A percentile compares a stretch with the other conserved stretches of the same genome.
These are phyloP conservation scores for Cecropterus lyciades DNA, from an alignment of 1,140 invertebrate genomes.

Conservation along the genomic window DNA sequence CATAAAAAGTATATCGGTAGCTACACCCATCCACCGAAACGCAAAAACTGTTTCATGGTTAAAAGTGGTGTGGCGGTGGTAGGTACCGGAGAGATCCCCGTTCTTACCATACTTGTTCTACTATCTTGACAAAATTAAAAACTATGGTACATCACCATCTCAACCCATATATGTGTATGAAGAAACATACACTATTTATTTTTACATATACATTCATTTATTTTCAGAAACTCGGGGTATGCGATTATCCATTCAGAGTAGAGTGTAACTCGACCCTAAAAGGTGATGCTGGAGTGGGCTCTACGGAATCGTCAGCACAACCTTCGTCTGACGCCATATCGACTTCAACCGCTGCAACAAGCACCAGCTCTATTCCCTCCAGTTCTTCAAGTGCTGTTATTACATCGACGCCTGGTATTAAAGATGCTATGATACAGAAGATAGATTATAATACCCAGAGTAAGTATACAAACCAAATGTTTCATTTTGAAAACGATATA, in stretches of 20 bases:
- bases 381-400: slow-evolving; percentile 8
- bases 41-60: too few species aligned
- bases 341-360: slow-evolving; percentile 16
- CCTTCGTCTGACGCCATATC: slow-evolving; percentile 7
- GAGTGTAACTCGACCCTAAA: slow-evolving; percentile 75
- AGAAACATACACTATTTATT: too few species aligned
- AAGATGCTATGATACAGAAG: slow-evolving; percentile 35
- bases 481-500: too few species aligned
- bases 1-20: too few species aligned
- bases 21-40: too few species aligned
- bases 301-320: slow-evolving; percentile 23
- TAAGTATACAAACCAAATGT: slow-evolving; percentile 37
- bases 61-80: too few species aligned
- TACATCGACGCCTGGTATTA: slow-evolving; percentile 28
- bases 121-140: too few species aligned
- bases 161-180: too few species aligned
- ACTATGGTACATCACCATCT: too few species aligned
- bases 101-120: too few species aligned
- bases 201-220: neutral
- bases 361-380: neutral
- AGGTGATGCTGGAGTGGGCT: slow-evolving; percentile 1
- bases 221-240: slow-evolving; percentile 85
- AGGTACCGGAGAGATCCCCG: too few species aligned
- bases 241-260: slow-evolving; percentile 85
- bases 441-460: slow-evolving; percentile 47